These are phyloP conservation scores for Drosophila bifasciata DNA, from an alignment of 1,140 invertebrate species.

Conservation along the genomic window DNA sequence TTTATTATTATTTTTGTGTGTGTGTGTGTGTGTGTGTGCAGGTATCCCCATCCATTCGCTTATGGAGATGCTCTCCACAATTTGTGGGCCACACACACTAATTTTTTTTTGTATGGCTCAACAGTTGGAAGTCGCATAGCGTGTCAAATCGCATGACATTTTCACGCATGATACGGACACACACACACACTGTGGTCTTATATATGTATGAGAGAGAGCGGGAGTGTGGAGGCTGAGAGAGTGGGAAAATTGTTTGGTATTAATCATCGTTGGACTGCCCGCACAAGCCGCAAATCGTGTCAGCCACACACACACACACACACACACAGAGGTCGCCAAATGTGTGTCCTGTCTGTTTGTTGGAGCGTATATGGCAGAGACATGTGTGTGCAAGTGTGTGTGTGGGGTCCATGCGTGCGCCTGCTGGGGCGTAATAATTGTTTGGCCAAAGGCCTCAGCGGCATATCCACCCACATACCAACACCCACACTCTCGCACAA, in stretches of 20 bases:
- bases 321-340: constrained; percentile 40
- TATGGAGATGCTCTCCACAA: not conserved
- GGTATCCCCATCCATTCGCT: no score
- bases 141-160: constrained; percentile 56
- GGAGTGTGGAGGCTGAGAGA: constrained; percentile 6
- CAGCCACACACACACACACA: constrained; percentile 42
- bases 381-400: constrained; percentile 5
- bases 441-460: constrained; percentile 61
- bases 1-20: no score
- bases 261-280: constrained; percentile 62
- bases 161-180: constrained; percentile 48
- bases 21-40: no score
- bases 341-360: constrained; percentile 57
- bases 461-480: constrained; percentile 18
- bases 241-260: constrained; percentile 62
- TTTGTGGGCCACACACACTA: constrained; percentile 1
- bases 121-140: constrained; percentile 26
- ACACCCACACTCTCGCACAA: not conserved
- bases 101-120: constrained; percentile 27
- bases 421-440: constrained; percentile 72
- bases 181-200: not conserved
- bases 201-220: not conserved
- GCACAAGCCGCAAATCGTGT: constrained; percentile 62
- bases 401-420: constrained; percentile 24
- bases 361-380: constrained; percentile 15